Percentiles rank a stretch among this genome's conserved stretches.
Evolutionary conservation across 2,797 vertebrate genomes (phyloP).

Genomic region (Betta splendens): DNA sequence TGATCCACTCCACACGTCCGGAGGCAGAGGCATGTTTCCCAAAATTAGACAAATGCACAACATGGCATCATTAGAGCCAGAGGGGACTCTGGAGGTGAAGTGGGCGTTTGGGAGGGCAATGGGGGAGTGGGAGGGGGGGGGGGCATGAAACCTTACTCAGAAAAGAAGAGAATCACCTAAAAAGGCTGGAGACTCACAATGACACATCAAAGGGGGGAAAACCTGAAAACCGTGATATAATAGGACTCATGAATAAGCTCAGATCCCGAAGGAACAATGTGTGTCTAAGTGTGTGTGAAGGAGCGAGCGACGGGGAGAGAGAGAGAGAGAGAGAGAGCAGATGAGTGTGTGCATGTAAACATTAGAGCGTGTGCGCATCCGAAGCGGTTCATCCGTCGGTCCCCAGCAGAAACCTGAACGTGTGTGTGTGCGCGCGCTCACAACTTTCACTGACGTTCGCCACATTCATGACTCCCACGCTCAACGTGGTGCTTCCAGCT

Average conservation of each 20-base stretch:
- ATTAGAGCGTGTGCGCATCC: conserved; percentile 16
- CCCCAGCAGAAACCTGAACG: conserved; percentile 16
- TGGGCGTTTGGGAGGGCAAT: conserved; percentile 24
- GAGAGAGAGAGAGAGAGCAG: neutral
- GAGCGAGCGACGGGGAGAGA: neutral
- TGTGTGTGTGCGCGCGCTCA: conserved; percentile 12
- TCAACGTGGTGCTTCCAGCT: conserved; percentile 30
- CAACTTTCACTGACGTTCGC: conserved; percentile 40
- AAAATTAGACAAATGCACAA: conserved; percentile 58
- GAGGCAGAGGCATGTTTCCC: conserved; percentile 42
- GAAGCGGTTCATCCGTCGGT: conserved; percentile 21
- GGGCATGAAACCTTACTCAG: conserved; percentile 57
- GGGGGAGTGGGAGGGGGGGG: conserved; percentile 13
- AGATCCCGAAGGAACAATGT: conserved; percentile 64
- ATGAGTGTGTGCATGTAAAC: conserved; percentile 8
- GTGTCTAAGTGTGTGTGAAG: conserved; percentile 53
- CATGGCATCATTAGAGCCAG: conserved; percentile 58
- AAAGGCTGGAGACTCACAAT: conserved; percentile 69
- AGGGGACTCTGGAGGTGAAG: conserved; percentile 53
- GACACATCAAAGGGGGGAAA: conserved; percentile 76
- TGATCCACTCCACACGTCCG: conserved; percentile 39
- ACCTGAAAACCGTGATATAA: conserved; percentile 70
- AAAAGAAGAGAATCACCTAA: conserved; percentile 68
- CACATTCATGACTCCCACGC: conserved; percentile 44
- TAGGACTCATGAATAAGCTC: conserved; percentile 74